phyloP scores from a whole-genome alignment of 2,797 vertebrate species.

The Enteromius anoplus region DNA sequence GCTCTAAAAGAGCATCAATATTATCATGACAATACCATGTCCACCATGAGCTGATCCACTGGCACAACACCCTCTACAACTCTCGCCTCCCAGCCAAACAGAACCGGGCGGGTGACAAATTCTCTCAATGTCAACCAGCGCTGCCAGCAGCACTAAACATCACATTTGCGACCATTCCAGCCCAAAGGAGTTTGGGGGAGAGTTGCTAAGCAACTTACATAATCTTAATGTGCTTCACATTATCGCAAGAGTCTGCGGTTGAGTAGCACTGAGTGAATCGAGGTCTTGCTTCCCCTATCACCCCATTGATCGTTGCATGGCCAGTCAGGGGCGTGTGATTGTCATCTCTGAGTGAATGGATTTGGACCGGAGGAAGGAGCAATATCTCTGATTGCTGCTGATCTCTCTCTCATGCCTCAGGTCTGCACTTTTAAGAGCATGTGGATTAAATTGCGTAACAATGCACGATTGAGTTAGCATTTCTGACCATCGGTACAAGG shows the following conservation, averaged over 20 bases:
- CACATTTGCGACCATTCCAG: conserved; percentile 25
- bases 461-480: background rate
- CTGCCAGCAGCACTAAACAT: conserved; percentile 29
- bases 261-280: conserved; percentile 13
- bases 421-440: conserved; percentile 6
- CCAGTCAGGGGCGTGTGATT: conserved; percentile 23
- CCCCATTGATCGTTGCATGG: background rate
- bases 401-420: conserved; percentile 13
- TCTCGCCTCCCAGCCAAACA: conserved; percentile 14
- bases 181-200: conserved; percentile 44
- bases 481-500: background rate
- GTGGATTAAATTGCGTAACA: background rate
- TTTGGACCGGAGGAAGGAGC: conserved; percentile 48
- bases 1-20: conserved; percentile 15
- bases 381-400: conserved; percentile 18
- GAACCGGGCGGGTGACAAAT: conserved; percentile 33
- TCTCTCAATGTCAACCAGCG: conserved; percentile 37
- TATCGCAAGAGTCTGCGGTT: conserved; percentile 8
- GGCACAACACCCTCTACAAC: conserved; percentile 19
- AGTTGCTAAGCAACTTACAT: conserved; percentile 48
- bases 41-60: background rate
- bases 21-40: conserved; percentile 32
- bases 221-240: conserved; percentile 47
- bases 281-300: conserved; percentile 27
- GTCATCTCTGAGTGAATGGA: conserved; percentile 41